phyloP scores from a whole-genome alignment of 2,797 vertebrate species.

The Acrossocheilus fasciatus region DNA sequence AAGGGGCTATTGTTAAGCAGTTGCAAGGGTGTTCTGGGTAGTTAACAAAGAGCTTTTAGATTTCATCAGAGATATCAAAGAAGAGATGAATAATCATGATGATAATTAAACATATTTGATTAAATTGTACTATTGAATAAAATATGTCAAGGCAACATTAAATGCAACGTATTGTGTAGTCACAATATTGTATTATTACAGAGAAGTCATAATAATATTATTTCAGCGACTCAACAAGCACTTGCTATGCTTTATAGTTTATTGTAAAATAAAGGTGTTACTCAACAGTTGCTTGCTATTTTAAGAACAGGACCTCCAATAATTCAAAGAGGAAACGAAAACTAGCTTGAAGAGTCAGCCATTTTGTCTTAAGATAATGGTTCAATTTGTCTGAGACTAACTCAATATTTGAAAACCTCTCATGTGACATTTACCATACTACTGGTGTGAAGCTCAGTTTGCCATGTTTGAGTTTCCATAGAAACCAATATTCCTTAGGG shows the following conservation, averaged over 20 bases:
- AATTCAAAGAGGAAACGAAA: neutral
- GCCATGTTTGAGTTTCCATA: neutral
- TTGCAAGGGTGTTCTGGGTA: neutral
- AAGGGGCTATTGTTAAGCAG: no score
- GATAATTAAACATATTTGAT: no score
- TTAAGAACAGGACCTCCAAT: neutral
- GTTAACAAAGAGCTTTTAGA: neutral
- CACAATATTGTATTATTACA: no score
- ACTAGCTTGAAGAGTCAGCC: neutral
- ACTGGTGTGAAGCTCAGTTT: neutral
- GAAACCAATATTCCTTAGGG: neutral
- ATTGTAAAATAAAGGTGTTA: no score
- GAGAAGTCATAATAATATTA: no score
- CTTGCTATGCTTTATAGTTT: no score
- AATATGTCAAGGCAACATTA: no score
- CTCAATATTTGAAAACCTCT: neutral
- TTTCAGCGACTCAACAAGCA: no score
- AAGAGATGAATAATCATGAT: no score
- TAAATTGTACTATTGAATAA: no score
- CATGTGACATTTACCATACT: neutral
- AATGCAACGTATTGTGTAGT: no score
- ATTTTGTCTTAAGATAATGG: neutral
- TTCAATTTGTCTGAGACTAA: slow-evolving; percentile 1
- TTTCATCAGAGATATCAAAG: no score
- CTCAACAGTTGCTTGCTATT: neutral